A percentile compares a stretch with the other conserved stretches of the same genome.
These are phyloP conservation scores for Syrista parreyssii DNA, from an alignment of 2,888 invertebrate genomes.

Conservation along the genomic window DNA sequence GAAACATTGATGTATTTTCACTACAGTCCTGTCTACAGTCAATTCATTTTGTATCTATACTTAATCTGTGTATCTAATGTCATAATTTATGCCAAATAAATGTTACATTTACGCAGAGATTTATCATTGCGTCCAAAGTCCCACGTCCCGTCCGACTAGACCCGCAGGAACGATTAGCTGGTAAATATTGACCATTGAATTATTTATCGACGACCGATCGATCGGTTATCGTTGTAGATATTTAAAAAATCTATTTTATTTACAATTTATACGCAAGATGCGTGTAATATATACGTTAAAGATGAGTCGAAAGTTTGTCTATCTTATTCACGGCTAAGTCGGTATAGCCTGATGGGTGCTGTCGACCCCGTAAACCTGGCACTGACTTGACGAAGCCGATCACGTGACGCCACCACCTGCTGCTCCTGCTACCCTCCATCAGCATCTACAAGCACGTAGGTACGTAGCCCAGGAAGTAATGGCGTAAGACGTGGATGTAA, in stretches of 20 bases:
- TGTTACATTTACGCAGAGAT: conserved; percentile 62
- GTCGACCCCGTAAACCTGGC: neutral
- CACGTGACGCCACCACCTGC: conserved; percentile 29
- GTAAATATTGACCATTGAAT: neutral
- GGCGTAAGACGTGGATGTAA: no score
- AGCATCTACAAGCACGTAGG: conserved; percentile 16
- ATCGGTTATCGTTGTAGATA: neutral
- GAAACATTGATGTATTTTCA: conserved; percentile 64
- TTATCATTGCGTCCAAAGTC: neutral
- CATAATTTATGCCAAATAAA: conserved; percentile 66
- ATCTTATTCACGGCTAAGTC: neutral
- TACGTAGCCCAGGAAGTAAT: neutral
- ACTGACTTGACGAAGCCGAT: conserved; percentile 26
- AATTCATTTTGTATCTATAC: conserved; percentile 65
- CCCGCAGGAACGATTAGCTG: neutral
- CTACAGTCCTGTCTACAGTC: conserved; percentile 65
- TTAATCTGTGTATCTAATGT: conserved; percentile 63
- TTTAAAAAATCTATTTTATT: neutral
- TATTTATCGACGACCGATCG: neutral
- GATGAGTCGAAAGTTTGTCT: neutral
- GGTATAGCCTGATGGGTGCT: neutral
- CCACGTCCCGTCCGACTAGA: no score
- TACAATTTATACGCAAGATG: no score
- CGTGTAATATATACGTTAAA: neutral
- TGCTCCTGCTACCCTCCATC: conserved; percentile 19